These are phyloP conservation scores for Yasuhikotakia modesta DNA, from an alignment of 2,797 vertebrate species.

Conservation along the genomic window DNA sequence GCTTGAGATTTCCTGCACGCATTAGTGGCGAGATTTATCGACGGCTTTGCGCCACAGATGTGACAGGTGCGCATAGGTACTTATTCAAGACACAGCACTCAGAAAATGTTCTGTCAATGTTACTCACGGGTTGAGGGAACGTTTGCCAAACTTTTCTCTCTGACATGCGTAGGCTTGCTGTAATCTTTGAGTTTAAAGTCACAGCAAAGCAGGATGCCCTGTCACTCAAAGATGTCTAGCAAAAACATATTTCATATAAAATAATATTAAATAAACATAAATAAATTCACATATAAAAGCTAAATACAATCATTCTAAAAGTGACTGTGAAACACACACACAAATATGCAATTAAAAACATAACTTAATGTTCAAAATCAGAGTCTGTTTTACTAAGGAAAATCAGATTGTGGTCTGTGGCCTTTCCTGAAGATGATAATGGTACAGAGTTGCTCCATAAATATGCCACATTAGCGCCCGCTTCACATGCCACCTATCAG, in stretches of 20 bases:
- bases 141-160: conserved; percentile 33
- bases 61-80: conserved; percentile 75
- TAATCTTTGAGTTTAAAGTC: conserved; percentile 10
- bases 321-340: neutral
- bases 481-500: conserved; percentile 48
- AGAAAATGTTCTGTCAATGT: conserved; percentile 48
- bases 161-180: neutral
- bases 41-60: conserved; percentile 72
- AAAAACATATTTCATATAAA: neutral
- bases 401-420: conserved; percentile 33
- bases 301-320: neutral
- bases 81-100: conserved; percentile 63
- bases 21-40: conserved; percentile 79
- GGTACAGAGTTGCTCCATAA: conserved; percentile 61
- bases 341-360: neutral
- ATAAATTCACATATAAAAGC: neutral
- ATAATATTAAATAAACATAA: neutral
- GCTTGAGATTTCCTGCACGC: conserved; percentile 67
- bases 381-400: conserved; percentile 43
- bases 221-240: neutral
- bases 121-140: conserved; percentile 27
- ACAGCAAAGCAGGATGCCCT: neutral
- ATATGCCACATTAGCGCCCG: conserved; percentile 58
- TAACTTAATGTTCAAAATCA: neutral
- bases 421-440: conserved; percentile 58